These are phyloP conservation scores for Megalops cyprinoides DNA, from an alignment of 2,797 vertebrate species.

Conservation along the genomic window DNA sequence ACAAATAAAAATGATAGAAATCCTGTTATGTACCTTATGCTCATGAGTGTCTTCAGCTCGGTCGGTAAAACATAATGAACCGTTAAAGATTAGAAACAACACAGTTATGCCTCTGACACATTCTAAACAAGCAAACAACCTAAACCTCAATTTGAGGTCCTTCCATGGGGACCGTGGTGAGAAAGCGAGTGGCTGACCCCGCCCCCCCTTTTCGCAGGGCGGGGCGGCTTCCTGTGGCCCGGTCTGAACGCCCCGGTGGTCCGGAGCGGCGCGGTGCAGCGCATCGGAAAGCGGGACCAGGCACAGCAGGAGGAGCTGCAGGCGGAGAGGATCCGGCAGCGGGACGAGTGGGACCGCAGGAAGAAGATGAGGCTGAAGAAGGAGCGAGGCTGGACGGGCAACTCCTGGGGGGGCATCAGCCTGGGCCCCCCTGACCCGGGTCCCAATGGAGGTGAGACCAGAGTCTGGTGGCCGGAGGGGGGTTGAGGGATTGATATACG, in stretches of 20 bases:
- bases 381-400: conserved; percentile 90
- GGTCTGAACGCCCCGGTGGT: conserved; percentile 84
- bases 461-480: too few species aligned
- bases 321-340: conserved; percentile 71
- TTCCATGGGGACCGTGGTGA: too few species aligned
- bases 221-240: conserved; percentile 89
- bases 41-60: too few species aligned
- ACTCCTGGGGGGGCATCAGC: conserved; percentile 86
- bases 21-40: too few species aligned
- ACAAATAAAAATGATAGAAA: too few species aligned
- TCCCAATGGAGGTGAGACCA: conserved; percentile 85
- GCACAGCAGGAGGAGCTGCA: conserved; percentile 76
- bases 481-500: too few species aligned
- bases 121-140: too few species aligned
- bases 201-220: conserved; percentile 69
- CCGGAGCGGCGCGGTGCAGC: conserved; percentile 69
- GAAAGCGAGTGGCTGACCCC: too few species aligned
- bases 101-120: too few species aligned
- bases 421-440: conserved; percentile 87
- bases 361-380: conserved; percentile 80
- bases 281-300: conserved; percentile 69
- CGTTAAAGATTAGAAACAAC: too few species aligned
- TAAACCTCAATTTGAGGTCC: too few species aligned
- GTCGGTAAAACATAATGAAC: too few species aligned
- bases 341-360: conserved; percentile 84